Conservation (phyloP, 1,140 invertebrate species). For the Potamilus streckersoni region DNA sequence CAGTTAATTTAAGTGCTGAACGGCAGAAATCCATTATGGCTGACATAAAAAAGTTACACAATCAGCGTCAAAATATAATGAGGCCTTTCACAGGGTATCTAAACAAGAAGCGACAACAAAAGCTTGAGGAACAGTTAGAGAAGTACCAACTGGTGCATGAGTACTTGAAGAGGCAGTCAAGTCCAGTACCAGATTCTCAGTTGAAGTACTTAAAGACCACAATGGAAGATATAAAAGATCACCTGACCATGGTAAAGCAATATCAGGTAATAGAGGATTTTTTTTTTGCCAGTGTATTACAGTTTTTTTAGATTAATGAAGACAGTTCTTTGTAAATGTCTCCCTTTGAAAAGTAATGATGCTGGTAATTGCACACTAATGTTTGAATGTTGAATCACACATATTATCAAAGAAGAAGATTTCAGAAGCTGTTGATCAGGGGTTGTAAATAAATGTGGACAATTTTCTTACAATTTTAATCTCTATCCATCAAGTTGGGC, state of each 20-base stretch:
- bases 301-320: too few species aligned
- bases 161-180: constrained; percentile 6
- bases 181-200: constrained; percentile 16
- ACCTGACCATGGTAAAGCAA: constrained; percentile 26
- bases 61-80: constrained; percentile 20
- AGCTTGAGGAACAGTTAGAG: constrained; percentile 16
- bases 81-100: constrained; percentile 27
- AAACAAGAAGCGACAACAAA: constrained; percentile 27
- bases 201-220: constrained; percentile 22
- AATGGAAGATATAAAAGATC: constrained; percentile 26
- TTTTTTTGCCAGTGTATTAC: too few species aligned
- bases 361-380: too few species aligned
- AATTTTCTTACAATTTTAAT: too few species aligned
- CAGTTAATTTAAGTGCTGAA: background rate
- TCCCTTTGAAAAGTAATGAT: too few species aligned
- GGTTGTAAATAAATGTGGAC: too few species aligned
- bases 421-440: too few species aligned
- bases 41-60: constrained; percentile 8
- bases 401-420: too few species aligned
- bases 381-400: too few species aligned
- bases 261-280: constrained; percentile 13
- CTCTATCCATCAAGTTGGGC: too few species aligned
- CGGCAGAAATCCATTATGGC: background rate
- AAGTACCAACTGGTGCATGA: constrained; percentile 27
- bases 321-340: too few species aligned